Conservation (phyloP, 2,113 vertebrate species). For the Haemorhous mexicanus region DNA sequence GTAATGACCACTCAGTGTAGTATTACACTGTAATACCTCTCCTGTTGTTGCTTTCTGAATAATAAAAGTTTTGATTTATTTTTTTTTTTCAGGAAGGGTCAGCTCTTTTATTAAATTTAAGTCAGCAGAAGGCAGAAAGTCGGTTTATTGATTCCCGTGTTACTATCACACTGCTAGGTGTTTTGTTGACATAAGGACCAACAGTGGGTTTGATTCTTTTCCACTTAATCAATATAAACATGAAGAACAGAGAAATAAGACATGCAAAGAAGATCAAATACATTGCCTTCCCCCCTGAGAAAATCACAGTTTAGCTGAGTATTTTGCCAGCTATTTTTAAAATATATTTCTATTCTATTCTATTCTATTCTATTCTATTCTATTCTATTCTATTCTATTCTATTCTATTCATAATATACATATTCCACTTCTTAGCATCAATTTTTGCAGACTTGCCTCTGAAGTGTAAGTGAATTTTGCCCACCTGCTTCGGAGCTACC, state of each 20-base stretch:
- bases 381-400: background rate
- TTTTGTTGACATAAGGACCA: background rate
- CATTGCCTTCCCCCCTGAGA: background rate
- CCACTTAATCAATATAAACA: background rate
- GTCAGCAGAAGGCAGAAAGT: slow-evolving; percentile 11
- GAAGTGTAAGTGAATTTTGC: background rate
- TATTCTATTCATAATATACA: background rate
- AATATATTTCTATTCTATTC: background rate
- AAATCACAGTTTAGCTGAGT: background rate
- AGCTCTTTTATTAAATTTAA: slow-evolving; percentile 48
- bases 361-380: background rate
- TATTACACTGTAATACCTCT: background rate
- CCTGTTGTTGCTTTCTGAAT: background rate
- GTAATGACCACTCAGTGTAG: background rate
- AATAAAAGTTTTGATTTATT: slow-evolving; percentile 29
- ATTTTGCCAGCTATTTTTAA: background rate
- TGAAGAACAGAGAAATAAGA: background rate
- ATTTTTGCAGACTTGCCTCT: background rate
- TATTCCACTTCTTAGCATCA: background rate
- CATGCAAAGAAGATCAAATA: background rate
- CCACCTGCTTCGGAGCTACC: background rate
- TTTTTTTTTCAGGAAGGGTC: background rate
- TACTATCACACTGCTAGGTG: background rate
- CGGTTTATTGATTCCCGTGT: background rate
- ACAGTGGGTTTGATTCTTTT: background rate